phyloP scores from a whole-genome alignment of 2,888 invertebrate genomes.

The Notodonta ziczac region DNA sequence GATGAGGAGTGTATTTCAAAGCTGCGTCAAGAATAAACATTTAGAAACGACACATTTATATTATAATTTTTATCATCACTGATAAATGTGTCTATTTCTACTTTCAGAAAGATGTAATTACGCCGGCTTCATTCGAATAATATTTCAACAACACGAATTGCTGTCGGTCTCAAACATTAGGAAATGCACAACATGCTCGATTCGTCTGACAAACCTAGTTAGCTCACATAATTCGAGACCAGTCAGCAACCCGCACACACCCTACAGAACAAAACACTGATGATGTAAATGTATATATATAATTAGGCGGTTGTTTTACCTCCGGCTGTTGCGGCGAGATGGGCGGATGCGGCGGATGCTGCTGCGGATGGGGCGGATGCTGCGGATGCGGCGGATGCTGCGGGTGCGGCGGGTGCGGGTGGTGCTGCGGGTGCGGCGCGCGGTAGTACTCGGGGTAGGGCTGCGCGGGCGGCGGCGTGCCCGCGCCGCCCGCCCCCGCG shows the following conservation, averaged over 20 bases:
- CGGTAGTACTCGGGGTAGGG: slow-evolving; percentile 75
- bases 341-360: slow-evolving; percentile 41
- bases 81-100: background rate
- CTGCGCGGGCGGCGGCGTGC: slow-evolving; percentile 67
- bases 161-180: background rate
- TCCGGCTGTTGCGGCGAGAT: slow-evolving; percentile 47
- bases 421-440: slow-evolving; percentile 63
- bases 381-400: slow-evolving; percentile 51
- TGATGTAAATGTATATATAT: slow-evolving; percentile 15
- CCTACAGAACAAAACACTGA: background rate
- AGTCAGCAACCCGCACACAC: background rate
- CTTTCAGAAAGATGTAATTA: background rate
- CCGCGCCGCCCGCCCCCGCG: slow-evolving; percentile 58
- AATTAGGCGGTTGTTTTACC: slow-evolving; percentile 39
- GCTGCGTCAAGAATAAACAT: background rate
- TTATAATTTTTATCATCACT: no score
- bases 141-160: background rate
- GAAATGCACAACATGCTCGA: background rate
- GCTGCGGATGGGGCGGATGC: slow-evolving; percentile 38
- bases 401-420: slow-evolving; percentile 50
- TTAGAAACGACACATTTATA: background rate
- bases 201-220: background rate
- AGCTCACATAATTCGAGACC: background rate
- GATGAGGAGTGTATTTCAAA: background rate
- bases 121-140: background rate